Evolutionary conservation across 2,797 vertebrate genomes (phyloP), one percentile per base, ranked within the genome.

Genomic region (Manis javanica): DNA sequence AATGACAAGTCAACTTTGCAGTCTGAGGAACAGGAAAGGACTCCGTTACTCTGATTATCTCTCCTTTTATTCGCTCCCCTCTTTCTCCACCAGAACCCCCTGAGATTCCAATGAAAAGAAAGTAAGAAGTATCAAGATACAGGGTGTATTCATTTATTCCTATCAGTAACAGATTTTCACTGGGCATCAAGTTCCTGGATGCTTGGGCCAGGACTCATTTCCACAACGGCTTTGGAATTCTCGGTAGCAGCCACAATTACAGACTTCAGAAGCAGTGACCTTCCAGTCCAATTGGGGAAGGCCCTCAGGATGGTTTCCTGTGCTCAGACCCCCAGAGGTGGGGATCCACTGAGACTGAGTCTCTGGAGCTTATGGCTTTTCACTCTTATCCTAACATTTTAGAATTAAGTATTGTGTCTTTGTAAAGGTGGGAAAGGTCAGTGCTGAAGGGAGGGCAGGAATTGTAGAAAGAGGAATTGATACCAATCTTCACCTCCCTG

Each of bases 1-100:
- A 99, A 99, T 0, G 98, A 99, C 63, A 99, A 97, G 98, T 99
- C 99, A 68, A 99, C 98, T 96, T 99, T 99, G 98, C 99, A 99
- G 29, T 99, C 99, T 99, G 98, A 97, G 72, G 89, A 82, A 77
- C 23, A 24, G 92, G 34, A 87, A 59, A 89, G 26, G 83, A 49
- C 10, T 29, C 61, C 49, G 6, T 97, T 71, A 95, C 21, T 93
- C 63, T 49, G 23, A 39, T 26, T 7, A 29, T 55, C 51, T 66
- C 88, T 42, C 61, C 31, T 0, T 42, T 53, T 3, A 12, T 29
- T 26, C 74, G n/a, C 74, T 78, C 9, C 16, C 31, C 29, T 57
- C 5, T 42, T 84, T 16, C 46, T 61, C 59, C 7, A 26, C 21
- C 34, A 69, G 31, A 78, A 37, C 8, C n/a, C 37, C 37, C 63